phyloP scores from a whole-genome alignment of 2,888 invertebrate species.

The Diarsia dahlii region DNA sequence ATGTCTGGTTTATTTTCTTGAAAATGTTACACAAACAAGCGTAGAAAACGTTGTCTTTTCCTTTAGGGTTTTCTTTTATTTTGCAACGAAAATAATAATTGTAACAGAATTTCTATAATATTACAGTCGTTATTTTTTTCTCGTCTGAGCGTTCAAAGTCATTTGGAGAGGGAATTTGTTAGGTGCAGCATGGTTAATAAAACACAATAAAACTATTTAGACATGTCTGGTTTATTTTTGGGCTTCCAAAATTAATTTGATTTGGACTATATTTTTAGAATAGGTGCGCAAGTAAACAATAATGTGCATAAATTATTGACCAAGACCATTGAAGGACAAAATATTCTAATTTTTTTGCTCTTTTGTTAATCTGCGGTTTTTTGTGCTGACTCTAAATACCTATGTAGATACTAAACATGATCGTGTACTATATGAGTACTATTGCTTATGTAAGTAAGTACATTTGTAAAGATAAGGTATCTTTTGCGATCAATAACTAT shows the following conservation, averaged over 20 bases:
- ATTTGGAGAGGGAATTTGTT: no score
- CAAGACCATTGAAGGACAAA: slow-evolving; percentile 5
- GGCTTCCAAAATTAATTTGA: not conserved
- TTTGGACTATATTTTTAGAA: not conserved
- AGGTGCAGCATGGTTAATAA: not conserved
- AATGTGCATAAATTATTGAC: not conserved
- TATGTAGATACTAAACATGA: no score
- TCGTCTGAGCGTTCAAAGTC: not conserved
- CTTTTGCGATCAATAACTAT: not conserved
- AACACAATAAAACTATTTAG: not conserved
- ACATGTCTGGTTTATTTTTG: not conserved
- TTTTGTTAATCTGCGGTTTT: not conserved
- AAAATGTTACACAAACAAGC: not conserved
- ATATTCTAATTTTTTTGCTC: not conserved
- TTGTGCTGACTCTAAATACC: not conserved
- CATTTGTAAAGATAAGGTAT: slow-evolving; percentile 7
- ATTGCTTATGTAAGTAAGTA: not conserved
- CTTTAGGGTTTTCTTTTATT: not conserved
- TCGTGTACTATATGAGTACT: not conserved
- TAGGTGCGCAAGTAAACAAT: not conserved
- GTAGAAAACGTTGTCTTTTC: not conserved
- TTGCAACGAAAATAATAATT: no score
- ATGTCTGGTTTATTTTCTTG: no score
- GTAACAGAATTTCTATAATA: not conserved
- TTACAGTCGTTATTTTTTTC: not conserved